Conservation (phyloP, 2,113 vertebrate species). For the Halichoerus grypus region DNA sequence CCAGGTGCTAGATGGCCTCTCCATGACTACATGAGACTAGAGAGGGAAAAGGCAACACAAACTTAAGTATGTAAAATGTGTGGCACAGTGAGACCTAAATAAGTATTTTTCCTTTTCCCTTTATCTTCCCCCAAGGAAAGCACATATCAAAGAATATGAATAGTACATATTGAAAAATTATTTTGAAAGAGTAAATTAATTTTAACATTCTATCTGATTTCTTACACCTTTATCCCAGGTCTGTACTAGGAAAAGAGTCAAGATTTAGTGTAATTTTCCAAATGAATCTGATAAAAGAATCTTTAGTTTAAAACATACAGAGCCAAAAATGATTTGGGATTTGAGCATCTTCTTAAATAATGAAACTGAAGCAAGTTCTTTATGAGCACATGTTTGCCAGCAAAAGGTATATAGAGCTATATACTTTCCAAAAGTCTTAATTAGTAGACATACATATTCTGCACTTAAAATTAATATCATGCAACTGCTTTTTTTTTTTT, state of each 20-base stretch:
- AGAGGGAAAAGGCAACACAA: neutral
- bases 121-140: neutral
- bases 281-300: constrained; percentile 6
- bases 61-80: neutral
- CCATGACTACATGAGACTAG: neutral
- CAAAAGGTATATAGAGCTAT: neutral
- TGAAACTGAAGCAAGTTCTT: neutral
- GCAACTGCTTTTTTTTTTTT: neutral
- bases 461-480: constrained; percentile 46
- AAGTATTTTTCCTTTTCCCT: neutral
- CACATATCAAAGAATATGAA: neutral
- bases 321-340: neutral
- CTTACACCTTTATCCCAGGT: neutral
- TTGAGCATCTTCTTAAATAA: constrained; percentile 31
- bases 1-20: neutral
- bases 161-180: neutral
- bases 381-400: neutral
- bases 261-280: neutral
- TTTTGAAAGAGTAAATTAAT: constrained; percentile 35
- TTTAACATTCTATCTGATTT: constrained; percentile 22
- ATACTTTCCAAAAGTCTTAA: neutral
- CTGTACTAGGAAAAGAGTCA: neutral
- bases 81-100: neutral
- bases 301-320: neutral
- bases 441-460: neutral